phyloP scores from a whole-genome alignment of 1,140 invertebrate species.

The Zaprionus lachaisei region DNA sequence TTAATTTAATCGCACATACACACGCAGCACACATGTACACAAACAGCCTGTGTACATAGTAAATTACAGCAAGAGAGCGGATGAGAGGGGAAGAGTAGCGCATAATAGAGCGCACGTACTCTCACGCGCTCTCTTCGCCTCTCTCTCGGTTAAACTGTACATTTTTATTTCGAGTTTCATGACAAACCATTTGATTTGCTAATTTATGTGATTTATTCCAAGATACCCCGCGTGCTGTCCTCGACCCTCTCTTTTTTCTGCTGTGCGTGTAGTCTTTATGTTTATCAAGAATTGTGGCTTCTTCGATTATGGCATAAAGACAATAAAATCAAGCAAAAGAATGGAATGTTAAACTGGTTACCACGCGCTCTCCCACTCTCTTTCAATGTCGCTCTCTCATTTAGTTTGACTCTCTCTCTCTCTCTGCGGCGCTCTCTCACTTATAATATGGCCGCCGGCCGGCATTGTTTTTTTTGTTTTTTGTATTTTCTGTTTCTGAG shows the following conservation, averaged over 20 bases:
- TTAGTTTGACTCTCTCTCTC: constrained; percentile 2
- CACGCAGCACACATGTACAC: constrained; percentile 44
- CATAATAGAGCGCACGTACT: constrained; percentile 14
- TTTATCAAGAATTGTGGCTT: constrained; percentile 64
- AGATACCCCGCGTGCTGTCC: constrained; percentile 25
- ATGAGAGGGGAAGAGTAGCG: constrained; percentile 22
- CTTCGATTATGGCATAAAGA: constrained; percentile 54
- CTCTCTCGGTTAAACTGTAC: constrained; percentile 69
- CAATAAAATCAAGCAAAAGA: constrained; percentile 26
- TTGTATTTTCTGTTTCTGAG: constrained; percentile 37
- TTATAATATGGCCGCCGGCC: constrained; percentile 59
- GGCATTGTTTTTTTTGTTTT: constrained; percentile 58
- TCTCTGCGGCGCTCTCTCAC: not conserved
- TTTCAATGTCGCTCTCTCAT: not conserved
- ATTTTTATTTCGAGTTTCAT: constrained; percentile 72
- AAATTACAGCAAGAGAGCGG: constrained; percentile 43
- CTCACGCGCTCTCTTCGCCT: constrained; percentile 6
- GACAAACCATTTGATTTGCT: constrained; percentile 71
- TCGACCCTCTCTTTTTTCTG: not conserved
- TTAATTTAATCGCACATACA: constrained; percentile 72
- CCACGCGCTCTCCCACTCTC: not conserved
- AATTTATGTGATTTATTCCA: constrained; percentile 66
- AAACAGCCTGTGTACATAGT: constrained; percentile 51
- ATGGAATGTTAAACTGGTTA: constrained; percentile 50
- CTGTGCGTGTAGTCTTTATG: constrained; percentile 44